These are phyloP conservation scores for Metalampra italica DNA, from an alignment of 2,888 invertebrate species.

Conservation along the genomic window DNA sequence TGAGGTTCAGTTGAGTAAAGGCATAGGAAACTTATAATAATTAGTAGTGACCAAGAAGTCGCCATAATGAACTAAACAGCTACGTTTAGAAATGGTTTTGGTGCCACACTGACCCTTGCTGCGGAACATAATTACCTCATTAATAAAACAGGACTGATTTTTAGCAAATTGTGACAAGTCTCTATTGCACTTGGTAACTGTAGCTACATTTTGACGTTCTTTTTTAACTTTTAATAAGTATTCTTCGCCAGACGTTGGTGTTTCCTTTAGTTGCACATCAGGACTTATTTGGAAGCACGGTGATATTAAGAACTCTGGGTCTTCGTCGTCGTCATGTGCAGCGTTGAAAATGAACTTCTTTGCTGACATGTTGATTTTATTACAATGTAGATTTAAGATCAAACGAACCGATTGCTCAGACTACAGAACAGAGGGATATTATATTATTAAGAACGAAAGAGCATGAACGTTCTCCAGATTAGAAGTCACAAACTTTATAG, in stretches of 20 bases:
- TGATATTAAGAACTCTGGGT: slow-evolving; percentile 32
- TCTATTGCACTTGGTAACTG: slow-evolving; percentile 71
- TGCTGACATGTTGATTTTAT: slow-evolving; percentile 29
- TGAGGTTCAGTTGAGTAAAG: no score
- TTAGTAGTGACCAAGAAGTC: no score
- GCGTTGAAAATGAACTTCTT: slow-evolving; percentile 32
- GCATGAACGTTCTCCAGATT: no score
- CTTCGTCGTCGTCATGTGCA: slow-evolving; percentile 23
- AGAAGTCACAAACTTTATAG: no score
- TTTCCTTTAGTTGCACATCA: slow-evolving; percentile 48
- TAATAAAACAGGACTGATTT: slow-evolving; percentile 49
- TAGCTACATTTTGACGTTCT: slow-evolving; percentile 78
- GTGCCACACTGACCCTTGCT: no score
- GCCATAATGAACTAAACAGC: no score
- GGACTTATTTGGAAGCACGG: slow-evolving; percentile 54
- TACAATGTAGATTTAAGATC: no score
- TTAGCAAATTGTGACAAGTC: slow-evolving; percentile 59
- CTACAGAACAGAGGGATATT: no score
- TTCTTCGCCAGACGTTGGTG: slow-evolving; percentile 79
- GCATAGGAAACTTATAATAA: no score
- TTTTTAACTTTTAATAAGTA: slow-evolving; percentile 81
- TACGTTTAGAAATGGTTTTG: no score
- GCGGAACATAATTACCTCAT: slow-evolving; percentile 41
- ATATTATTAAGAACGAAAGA: no score
- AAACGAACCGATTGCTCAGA: no score